Evolutionary conservation across 1,140 invertebrate species (phyloP).

Genomic region (Ctenoplectra terminalis): DNA sequence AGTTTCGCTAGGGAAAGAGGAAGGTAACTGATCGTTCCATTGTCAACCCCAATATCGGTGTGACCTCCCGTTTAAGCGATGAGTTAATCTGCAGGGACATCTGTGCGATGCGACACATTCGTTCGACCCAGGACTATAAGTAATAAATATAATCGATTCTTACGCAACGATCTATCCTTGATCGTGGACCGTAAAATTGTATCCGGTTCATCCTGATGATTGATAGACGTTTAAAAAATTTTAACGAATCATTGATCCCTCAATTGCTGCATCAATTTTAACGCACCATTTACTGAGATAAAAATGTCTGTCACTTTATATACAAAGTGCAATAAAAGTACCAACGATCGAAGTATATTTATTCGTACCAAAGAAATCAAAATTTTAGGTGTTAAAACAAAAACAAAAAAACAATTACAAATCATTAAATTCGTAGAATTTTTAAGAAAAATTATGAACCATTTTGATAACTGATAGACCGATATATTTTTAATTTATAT

Average conservation of each 20-base stretch:
- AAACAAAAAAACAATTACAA: no score
- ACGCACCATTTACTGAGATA: constrained; percentile 12
- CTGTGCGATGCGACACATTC: constrained; percentile 26
- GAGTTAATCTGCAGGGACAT: constrained; percentile 46
- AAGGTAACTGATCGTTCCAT: constrained; percentile 55
- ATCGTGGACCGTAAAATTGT: constrained; percentile 64
- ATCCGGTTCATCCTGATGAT: constrained; percentile 49
- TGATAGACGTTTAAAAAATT: constrained; percentile 26
- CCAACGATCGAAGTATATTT: no score
- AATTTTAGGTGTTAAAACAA: no score
- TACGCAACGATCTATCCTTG: constrained; percentile 36
- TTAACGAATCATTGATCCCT: constrained; percentile 36
- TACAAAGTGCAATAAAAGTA: no score
- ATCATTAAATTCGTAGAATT: no score
- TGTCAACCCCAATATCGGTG: constrained; percentile 59
- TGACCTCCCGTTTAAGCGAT: constrained; percentile 48
- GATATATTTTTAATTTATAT: no score
- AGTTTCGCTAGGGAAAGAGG: constrained; percentile 45
- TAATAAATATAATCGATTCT: constrained; percentile 49
- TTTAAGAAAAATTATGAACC: no score
- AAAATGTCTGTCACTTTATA: constrained; percentile 2
- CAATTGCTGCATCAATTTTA: background rate
- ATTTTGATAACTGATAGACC: no score
- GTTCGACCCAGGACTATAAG: constrained; percentile 21
- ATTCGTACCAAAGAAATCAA: no score